Evolutionary conservation across 2,113 vertebrate genomes (phyloP), one percentile per base, ranked within the genome.

Genomic region (Aldabrachelys gigantea): DNA sequence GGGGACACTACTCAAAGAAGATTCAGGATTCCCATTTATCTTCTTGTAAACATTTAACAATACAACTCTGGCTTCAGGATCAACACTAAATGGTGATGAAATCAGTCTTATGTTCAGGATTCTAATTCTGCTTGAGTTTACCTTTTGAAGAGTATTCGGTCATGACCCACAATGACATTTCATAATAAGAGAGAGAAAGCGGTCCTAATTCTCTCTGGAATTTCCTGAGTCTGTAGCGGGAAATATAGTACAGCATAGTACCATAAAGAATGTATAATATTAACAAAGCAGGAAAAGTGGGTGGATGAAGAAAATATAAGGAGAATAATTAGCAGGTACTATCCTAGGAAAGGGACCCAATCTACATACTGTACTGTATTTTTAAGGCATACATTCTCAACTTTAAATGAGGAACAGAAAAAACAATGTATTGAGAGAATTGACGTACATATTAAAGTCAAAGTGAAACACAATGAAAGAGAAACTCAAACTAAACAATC

Each of bases 381-480:
- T 52, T 92, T 41, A 72, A 87, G 89, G 41, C 3, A 53, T 87
- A 47, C 12, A 25, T 38, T 94, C 87, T 38, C 78, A 83, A 53
- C 53, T 91, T 82, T 29, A 38, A 91, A 78, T 21, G 47, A 79
- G 81, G 91, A 90, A 29, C 49, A 82, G 52, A 92, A 59, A 92
- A 82, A 53, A 44, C 10, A 50, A 85, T 0, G 0, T 44, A 19
- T 53, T 87, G 50, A 31, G 82, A 90, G 80, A 89, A 62, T 0
- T 85, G 85, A 75, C 3, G 17, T 38, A 49, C 9, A 12, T 29
- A 35, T 89, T 56, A 62, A 85, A 95, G 49, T 10, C 4, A 80
- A 24, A 94, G 56, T 10, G 75, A 91, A 82, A 72, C 89, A 93
- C 79, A 53, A 49, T 47, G 84, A 86, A 82, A 95, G 92, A 44